Base-by-base conservation (phyloP, 2,888 invertebrate species). In the Lacanobia oleracea region DNA sequence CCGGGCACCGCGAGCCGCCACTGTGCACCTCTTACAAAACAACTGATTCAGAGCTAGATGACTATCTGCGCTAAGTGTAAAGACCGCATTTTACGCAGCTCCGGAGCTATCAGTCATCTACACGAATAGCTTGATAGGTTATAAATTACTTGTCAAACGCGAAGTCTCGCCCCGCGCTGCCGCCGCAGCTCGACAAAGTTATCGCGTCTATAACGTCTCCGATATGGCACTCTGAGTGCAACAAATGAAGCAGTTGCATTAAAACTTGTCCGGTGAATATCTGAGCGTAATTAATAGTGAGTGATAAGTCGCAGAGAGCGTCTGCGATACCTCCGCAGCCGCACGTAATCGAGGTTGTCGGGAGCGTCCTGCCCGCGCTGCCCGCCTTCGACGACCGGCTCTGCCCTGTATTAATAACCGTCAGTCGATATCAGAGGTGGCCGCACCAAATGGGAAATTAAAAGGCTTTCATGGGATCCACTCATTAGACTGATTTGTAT, bases 171-270 rank as follows among this genome's bases (percentile, higher is more conserved):
- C 69, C 82, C 79, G 65, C 61, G 51, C 82, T 59, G 40, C 82
- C 40, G 92, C 89, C 88, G 90, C 90, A 90, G 85, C 81, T 84
- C 84, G 83, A 92, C 93, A 94, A 94, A 95, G 94, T 92, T 94
- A 95, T 95, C 95, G 87, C 86, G 84, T 79, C 87, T 92, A 90
- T 91, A 93, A 91, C 91, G 92, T 93, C 90, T 87, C 90, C 88
- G 95, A 95, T 95, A 95, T 93, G 92, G 94, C 92, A 94, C 94
- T 94, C 91, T 91, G 89, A 90, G 90, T 87, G 89, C 90, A 92
- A 94, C 94, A 94, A 95, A 96, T 96, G 95, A 96, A 95, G 96
- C 94, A 93, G 94, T 96, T 93, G 96, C 95, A 95, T 95, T 95
- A 95, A 94, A 95, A 95, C 94, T 94, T 94, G 95, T 94, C 95